Base-by-base conservation (phyloP, 2,888 invertebrate genomes). In the Drosophila acutilabella region DNA sequence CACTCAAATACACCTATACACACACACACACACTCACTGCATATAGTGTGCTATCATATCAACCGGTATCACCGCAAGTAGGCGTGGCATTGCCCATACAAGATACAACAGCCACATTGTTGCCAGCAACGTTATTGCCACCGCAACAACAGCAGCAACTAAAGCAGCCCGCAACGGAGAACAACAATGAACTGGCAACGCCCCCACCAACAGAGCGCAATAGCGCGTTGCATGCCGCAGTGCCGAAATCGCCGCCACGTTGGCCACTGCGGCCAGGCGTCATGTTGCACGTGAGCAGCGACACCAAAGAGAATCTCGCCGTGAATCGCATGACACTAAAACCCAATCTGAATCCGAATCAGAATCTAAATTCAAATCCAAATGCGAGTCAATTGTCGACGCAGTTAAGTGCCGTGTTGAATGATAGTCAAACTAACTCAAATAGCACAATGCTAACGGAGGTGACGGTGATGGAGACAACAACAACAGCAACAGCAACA, bases 201-300 rank as follows among this genome's bases (percentile, higher is more conserved):
- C 82, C 85, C 7, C 77, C 78, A 42, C 64, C 85, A 54, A 68
- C 74, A 52, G 42, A 65, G 14, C 65, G 76, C 18, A 79, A 76
- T 23, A 52, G 40, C 1, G 58, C 64, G 10, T 38, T 67, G 51
- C 76, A 64, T 68, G 78, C 67, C 56, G 74, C 69, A 64, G 81
- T 90, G 74, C 92, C 93, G 41, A 92, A 92, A 85, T 92, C 92
- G 66, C 93, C 92, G 61, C 92, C 92, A 44, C 91, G 96, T 90
- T 98, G 97, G 97, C 97, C 97, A 8, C 93, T 97, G 68, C 96
- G 96, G 89, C 97, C 97, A 2, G 97, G 97, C 57, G 97, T 97
- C 58, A 93, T 97, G 88, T 96, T 97, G 52, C 97, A 97, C 91
- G 96, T 97, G 23, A 92, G 92, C 81, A 91, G 90, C 70, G 97